These are phyloP conservation scores for Xanthia togata DNA, from an alignment of 2,888 invertebrate species.

Conservation along the genomic window DNA sequence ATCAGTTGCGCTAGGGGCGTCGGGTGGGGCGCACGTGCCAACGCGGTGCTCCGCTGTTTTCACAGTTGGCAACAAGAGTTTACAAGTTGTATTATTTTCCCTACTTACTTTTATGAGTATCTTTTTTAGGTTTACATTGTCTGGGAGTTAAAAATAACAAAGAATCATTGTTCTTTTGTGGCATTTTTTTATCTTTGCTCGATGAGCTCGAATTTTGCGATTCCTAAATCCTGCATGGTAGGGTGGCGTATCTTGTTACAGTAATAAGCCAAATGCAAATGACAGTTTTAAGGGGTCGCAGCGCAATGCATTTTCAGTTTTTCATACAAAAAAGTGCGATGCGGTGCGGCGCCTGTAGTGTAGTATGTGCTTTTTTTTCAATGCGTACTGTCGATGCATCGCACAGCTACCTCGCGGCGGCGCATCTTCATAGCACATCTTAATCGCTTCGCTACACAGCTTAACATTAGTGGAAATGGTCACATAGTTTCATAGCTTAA, in stretches of 20 bases:
- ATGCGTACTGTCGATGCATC: no score
- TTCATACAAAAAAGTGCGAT: neutral
- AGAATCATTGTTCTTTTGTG: neutral
- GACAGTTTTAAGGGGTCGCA: no score
- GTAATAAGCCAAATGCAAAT: neutral
- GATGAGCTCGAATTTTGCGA: neutral
- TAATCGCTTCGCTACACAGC: no score
- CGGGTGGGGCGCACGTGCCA: conserved; percentile 50
- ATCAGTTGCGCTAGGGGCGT: conserved; percentile 53
- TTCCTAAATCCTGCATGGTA: neutral
- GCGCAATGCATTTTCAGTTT: neutral
- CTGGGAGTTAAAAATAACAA: conserved; percentile 24
- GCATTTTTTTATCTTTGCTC: neutral
- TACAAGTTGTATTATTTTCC: conserved; percentile 40
- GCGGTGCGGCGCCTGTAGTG: no score
- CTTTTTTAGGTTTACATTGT: conserved; percentile 48
- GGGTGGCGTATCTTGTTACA: neutral
- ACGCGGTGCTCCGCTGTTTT: conserved; percentile 32
- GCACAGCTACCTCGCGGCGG: no score
- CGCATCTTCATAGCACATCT: no score
- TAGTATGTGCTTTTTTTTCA: neutral
- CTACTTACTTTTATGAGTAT: conserved; percentile 21
- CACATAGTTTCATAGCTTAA: no score
- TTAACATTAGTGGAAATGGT: no score
- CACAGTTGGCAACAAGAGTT: conserved; percentile 53